phyloP scores from a whole-genome alignment of 2,797 vertebrate species.

The Brachyalestes nurse region DNA sequence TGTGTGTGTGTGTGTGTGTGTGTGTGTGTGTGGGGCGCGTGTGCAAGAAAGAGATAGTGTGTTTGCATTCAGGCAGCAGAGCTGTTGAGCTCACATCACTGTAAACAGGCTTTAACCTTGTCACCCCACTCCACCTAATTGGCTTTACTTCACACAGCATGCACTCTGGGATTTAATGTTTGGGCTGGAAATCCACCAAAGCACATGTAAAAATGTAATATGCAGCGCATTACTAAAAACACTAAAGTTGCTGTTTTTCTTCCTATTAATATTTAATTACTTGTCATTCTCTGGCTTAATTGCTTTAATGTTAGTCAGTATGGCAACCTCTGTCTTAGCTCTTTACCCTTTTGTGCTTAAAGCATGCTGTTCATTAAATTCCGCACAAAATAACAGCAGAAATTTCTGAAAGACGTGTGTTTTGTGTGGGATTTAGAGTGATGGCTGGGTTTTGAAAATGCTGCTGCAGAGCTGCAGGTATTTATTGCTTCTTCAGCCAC shows the following conservation, averaged over 20 bases:
- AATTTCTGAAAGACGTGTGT: background rate
- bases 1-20: background rate
- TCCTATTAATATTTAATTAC: constrained; percentile 27
- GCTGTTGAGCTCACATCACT: constrained; percentile 40
- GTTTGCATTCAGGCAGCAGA: constrained; percentile 31
- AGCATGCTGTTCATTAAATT: constrained; percentile 12
- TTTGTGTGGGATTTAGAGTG: background rate
- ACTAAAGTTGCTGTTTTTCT: background rate
- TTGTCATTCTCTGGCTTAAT: constrained; percentile 16
- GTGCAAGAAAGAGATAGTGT: background rate
- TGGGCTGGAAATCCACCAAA: constrained; percentile 35
- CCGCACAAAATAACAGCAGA: background rate
- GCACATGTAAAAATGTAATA: constrained; percentile 8
- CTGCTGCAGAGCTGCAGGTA: background rate
- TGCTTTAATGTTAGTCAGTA: constrained; percentile 2
- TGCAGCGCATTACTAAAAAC: constrained; percentile 16
- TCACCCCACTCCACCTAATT: constrained; percentile 55
- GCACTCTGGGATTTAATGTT: constrained; percentile 43
- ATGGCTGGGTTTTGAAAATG: background rate
- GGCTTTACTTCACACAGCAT: constrained; percentile 37
- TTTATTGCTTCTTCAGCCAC: background rate
- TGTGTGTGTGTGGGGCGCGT: constrained; percentile 4
- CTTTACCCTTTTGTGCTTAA: constrained; percentile 11
- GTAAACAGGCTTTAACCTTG: constrained; percentile 55
- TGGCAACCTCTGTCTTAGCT: background rate